phyloP scores from a whole-genome alignment of 2,113 vertebrate genomes.

The Thunnus maccoyii region DNA sequence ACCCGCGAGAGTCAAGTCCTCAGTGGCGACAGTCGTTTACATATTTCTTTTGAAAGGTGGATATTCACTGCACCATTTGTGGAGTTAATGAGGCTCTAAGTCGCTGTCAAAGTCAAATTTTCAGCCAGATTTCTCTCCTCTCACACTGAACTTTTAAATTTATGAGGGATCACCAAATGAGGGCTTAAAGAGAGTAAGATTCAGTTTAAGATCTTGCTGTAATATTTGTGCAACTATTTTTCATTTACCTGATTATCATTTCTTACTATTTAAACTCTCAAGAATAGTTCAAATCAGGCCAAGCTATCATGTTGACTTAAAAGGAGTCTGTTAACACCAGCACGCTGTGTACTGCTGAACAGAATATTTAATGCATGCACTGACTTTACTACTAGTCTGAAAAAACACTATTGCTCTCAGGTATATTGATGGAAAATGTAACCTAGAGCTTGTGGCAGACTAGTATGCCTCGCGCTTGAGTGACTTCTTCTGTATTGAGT shows the following conservation, averaged over 20 bases:
- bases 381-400: constrained; percentile 27
- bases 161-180: constrained; percentile 19
- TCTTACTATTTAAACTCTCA: constrained; percentile 5
- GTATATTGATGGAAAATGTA: constrained; percentile 12
- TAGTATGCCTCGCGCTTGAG: constrained; percentile 15
- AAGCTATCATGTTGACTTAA: constrained; percentile 24
- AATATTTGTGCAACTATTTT: neutral
- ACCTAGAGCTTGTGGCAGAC: constrained; percentile 12
- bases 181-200: neutral
- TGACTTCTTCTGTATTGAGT: constrained; percentile 25
- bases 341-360: constrained; percentile 23
- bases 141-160: constrained; percentile 25
- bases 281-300: constrained; percentile 14
- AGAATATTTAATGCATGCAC: constrained; percentile 41
- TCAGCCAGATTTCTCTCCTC: constrained; percentile 7
- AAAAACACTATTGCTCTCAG: constrained; percentile 27
- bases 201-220: neutral
- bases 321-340: constrained; percentile 30
- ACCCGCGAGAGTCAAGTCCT: constrained; percentile 7
- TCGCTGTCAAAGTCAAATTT: constrained; percentile 46
- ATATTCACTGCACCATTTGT: constrained; percentile 50
- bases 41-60: constrained; percentile 59
- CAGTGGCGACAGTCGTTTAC: constrained; percentile 17
- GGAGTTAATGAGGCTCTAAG: constrained; percentile 61
- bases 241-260: constrained; percentile 11